These are phyloP conservation scores for Hephaestus fuliginosus DNA, from an alignment of 2,797 vertebrate genomes.

Conservation along the genomic window DNA sequence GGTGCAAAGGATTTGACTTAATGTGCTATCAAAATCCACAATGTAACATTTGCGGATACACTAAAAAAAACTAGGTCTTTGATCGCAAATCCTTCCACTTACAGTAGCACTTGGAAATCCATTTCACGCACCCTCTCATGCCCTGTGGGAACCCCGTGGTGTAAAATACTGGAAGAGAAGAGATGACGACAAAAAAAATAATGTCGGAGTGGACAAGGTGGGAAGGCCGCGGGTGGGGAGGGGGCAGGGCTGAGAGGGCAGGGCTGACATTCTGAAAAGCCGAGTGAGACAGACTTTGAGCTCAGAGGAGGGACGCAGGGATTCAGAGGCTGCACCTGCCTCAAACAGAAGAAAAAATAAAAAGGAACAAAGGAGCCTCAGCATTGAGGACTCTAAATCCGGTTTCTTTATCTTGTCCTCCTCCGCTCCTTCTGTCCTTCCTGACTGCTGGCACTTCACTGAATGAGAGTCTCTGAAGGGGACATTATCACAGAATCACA, in stretches of 20 bases:
- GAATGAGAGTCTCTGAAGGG: constrained; percentile 42
- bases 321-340: constrained; percentile 55
- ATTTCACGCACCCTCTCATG: constrained; percentile 58
- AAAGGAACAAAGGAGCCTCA: constrained; percentile 51
- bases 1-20: constrained; percentile 24
- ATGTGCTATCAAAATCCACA: constrained; percentile 38
- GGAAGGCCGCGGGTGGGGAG: constrained; percentile 27
- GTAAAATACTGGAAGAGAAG: constrained; percentile 43
- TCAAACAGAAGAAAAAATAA: constrained; percentile 42
- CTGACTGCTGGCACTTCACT: constrained; percentile 39
- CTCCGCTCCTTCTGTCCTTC: constrained; percentile 46
- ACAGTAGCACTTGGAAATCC: constrained; percentile 50
- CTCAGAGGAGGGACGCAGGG: constrained; percentile 54
- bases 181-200: constrained; percentile 28
- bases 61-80: constrained; percentile 25
- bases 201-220: constrained; percentile 44
- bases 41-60: constrained; percentile 12
- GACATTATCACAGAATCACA: constrained; percentile 53
- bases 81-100: constrained; percentile 60
- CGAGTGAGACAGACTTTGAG: constrained; percentile 42
- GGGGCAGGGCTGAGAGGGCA: constrained; percentile 23
- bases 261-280: constrained; percentile 60
- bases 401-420: constrained; percentile 64
- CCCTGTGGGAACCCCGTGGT: constrained; percentile 42
- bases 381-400: constrained; percentile 60